A percentile compares a stretch with the other conserved stretches of the same genome.
Conservation (phyloP, 2,113 vertebrate genomes). For the Lanius collurio region DNA sequence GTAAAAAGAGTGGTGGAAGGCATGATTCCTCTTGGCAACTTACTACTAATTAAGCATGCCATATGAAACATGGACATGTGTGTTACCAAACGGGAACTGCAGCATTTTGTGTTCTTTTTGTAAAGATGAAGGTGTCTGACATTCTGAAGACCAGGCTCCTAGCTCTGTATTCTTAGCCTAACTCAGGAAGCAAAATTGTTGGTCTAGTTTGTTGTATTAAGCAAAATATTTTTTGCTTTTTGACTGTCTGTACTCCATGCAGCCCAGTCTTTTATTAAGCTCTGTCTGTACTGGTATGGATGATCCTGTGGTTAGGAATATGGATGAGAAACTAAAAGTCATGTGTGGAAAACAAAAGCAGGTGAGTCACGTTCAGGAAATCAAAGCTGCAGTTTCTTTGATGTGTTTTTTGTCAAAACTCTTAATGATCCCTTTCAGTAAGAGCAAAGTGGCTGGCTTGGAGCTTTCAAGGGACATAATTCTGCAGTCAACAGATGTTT, state of each 20-base stretch:
- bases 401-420: neutral
- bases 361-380: neutral
- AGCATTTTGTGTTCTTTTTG: neutral
- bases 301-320: neutral
- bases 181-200: neutral
- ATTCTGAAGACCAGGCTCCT: neutral
- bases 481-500: neutral
- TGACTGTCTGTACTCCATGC: neutral
- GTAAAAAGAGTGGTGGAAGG: neutral
- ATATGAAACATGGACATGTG: neutral
- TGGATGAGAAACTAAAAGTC: neutral
- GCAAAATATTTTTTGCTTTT: neutral
- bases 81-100: neutral
- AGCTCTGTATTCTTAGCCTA: neutral
- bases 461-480: neutral
- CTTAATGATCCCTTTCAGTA: neutral
- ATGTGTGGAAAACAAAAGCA: neutral
- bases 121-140: neutral
- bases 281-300: neutral
- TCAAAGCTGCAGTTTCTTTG: neutral
- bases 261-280: neutral
- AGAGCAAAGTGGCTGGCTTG: neutral
- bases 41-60: neutral
- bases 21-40: neutral
- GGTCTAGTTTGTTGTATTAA: neutral